Evolutionary conservation across 2,113 vertebrate genomes (phyloP).

Genomic region (Corythornis cristatus): DNA sequence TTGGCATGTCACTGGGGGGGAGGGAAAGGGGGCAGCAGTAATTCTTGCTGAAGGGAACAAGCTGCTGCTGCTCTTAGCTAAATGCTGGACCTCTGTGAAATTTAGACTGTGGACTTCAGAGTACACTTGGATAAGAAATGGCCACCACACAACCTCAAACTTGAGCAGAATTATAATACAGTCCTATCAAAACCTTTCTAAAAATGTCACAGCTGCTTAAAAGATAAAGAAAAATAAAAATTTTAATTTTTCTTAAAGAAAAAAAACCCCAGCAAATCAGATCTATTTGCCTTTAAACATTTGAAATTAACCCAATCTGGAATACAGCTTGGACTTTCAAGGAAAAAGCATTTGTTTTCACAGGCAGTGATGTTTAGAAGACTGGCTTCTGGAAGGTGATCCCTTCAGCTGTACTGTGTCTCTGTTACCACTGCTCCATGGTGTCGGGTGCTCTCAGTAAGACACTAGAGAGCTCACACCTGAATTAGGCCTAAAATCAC

Average conservation of each 20-base stretch:
- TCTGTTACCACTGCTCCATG: neutral
- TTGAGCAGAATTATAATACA: neutral
- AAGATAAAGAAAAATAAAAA: neutral
- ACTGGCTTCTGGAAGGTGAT: neutral
- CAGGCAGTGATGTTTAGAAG: neutral
- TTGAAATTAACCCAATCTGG: neutral
- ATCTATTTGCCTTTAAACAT: neutral
- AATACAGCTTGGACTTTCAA: neutral
- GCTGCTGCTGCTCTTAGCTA: neutral
- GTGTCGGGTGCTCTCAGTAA: neutral
- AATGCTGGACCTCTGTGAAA: neutral
- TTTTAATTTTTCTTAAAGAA: neutral
- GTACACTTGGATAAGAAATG: fast-evolving
- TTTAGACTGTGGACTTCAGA: neutral
- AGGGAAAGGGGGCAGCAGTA: neutral
- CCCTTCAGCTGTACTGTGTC: neutral
- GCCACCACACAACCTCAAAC: neutral
- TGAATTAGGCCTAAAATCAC: neutral
- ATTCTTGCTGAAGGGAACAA: neutral
- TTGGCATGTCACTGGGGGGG: neutral
- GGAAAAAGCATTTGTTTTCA: neutral
- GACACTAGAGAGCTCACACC: neutral
- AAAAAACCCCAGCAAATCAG: neutral
- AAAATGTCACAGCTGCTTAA: neutral
- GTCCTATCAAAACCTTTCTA: neutral